phyloP scores from a whole-genome alignment of 2,113 vertebrate genomes.

The Neodon shergylaensis region DNA sequence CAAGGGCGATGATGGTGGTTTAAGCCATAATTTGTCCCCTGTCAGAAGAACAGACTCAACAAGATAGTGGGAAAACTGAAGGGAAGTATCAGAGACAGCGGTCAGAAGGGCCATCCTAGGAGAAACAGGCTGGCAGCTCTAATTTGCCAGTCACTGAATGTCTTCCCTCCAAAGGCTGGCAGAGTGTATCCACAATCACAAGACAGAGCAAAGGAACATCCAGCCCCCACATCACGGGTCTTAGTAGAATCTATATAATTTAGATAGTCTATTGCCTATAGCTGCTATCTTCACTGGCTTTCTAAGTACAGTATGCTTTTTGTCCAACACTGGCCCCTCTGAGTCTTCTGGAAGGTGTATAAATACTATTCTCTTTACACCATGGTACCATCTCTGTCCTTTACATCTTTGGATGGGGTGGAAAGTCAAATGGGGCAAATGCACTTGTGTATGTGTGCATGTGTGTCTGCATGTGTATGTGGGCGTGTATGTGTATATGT shows the following conservation, averaged over 20 bases:
- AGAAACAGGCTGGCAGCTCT: background rate
- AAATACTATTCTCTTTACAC: background rate
- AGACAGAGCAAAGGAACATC: background rate
- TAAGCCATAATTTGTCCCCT: background rate
- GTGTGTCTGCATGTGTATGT: background rate
- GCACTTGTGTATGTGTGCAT: background rate
- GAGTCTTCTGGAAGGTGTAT: background rate
- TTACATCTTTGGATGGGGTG: background rate
- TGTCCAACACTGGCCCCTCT: background rate
- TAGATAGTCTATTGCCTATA: background rate
- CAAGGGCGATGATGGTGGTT: background rate
- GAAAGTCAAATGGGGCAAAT: background rate
- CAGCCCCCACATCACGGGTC: background rate
- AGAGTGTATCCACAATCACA: background rate
- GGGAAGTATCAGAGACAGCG: background rate
- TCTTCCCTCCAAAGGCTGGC: background rate
- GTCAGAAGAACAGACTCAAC: background rate
- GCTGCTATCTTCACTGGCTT: background rate
- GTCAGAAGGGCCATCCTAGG: background rate
- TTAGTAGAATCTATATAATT: background rate
- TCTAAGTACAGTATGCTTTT: slow-evolving; percentile 16
- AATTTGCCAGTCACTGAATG: background rate
- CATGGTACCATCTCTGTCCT: background rate
- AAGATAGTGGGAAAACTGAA: background rate
- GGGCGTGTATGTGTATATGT: no score